Base-by-base conservation (phyloP, 2,113 vertebrate species). In the Tylochromis polylepis region DNA sequence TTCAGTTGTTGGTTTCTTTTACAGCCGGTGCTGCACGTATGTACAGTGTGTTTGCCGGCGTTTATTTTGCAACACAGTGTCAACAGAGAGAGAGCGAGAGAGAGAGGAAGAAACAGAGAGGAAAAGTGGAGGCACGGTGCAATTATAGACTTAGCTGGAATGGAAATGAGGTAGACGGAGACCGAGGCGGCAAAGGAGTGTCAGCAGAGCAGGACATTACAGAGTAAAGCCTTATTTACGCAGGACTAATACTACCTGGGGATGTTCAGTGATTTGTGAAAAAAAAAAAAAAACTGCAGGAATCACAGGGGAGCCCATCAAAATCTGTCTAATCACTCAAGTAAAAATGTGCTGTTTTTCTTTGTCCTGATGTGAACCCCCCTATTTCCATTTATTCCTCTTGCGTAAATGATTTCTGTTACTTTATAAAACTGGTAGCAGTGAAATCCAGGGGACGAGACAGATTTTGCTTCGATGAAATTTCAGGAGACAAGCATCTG, bases 1-100 rank as follows among this genome's bases (percentile, higher is more conserved):
- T 93, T 89, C 91, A 92, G 89, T 84, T 87, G 94, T 89, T 70
- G 81, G 83, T 91, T 94, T 93, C 88, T 84, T 92, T 89, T 89
- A 89, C 84, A 60, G 81, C 83, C 67, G 5, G 27, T 60, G 14
- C 49, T 14, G 72, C 77, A 60, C 55, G 82, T 84, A 81, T 85
- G 88, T 86, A 81, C 85, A 58, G 51, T 6, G 88, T 72, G 87
- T 92, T 90, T 87, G 84, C 79, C 10, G 5, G 38, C 15, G 5
- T 85, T 91, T 90, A 85, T 84, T 89, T 34, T 77, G 92, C 84
- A 79, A 62, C 83, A 11, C 59, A 82, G 57, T 79, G 90, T 89
- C 93, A 94, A 92, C 92, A 93, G 46, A 87, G 82, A 84, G 79
- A 36, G 12, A 59, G 24, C 18, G 79, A 49, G 67, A 55, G 59